These are phyloP conservation scores for Luehdorfia chinensis DNA, from an alignment of 1,140 invertebrate species.

Conservation along the genomic window DNA sequence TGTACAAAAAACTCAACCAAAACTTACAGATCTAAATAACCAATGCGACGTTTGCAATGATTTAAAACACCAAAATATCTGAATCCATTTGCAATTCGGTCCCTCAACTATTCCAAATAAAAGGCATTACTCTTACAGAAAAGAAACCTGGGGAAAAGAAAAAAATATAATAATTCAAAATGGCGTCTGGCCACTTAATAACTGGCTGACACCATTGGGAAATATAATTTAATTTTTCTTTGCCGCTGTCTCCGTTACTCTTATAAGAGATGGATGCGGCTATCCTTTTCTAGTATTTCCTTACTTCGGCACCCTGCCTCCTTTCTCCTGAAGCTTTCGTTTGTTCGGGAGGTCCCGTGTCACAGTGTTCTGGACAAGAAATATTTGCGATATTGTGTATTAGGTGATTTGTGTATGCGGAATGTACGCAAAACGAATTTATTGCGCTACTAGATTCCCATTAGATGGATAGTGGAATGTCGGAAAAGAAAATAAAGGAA, in stretches of 20 bases:
- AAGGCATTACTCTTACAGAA: conserved; percentile 63
- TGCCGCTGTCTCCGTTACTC: conserved; percentile 41
- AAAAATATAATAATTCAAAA: conserved; percentile 76
- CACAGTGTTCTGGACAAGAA: conserved; percentile 64
- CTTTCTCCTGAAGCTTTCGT: conserved; percentile 48
- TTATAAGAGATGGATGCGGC: conserved; percentile 16
- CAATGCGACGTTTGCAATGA: too few relatives aligned
- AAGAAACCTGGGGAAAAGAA: conserved; percentile 60
- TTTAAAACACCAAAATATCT: too few relatives aligned
- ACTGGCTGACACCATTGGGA: conserved; percentile 78
- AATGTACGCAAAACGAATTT: conserved; percentile 45
- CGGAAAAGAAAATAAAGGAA: not conserved
- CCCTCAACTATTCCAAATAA: conserved; percentile 68
- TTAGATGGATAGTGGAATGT: conserved; percentile 19
- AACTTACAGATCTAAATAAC: too few relatives aligned
- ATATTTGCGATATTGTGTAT: conserved; percentile 69
- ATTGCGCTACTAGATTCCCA: conserved; percentile 34
- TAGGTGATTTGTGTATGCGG: conserved; percentile 62
- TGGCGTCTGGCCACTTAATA: conserved; percentile 78
- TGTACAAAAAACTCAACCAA: too few relatives aligned
- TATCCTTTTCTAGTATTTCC: conserved; percentile 49
- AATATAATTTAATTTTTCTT: conserved; percentile 79
- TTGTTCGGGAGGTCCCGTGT: conserved; percentile 54
- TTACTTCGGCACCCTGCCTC: conserved; percentile 43
- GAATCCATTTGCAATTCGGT: conserved; percentile 59